Base-by-base conservation (phyloP, 1,140 invertebrate genomes). In the Zaprionus ghesquierei region DNA sequence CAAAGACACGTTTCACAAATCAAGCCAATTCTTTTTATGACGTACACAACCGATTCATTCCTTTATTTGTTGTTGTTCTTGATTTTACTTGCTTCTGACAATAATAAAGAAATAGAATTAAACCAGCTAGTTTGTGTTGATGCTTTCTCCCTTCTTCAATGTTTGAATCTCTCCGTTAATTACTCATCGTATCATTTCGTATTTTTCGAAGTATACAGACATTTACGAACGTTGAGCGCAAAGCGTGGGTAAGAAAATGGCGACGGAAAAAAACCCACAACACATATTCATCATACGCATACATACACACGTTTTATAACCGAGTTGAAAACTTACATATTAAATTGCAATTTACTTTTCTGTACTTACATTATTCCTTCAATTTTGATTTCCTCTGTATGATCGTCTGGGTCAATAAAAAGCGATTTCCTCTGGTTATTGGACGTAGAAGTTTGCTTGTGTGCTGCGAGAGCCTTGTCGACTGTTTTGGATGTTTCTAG, bases 1-100 rank as follows among this genome's bases (percentile, higher is more conserved):
- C 68, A 89, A 89, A 89, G 80, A 89, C 84, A 89, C 84, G 84
- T 89, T 89, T 89, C 85, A 89, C 84, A 89, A 89, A 89, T 89
- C 84, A 89, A 77, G 85, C 85, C 87, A 89, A 87, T 87, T 87
- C 79, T 51, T 82, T 89, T 87, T 87, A 87, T 89, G 84, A 89
- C 84, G 77, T 84, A 64, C 66, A 64, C 84, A 69, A 76, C 76
- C 72, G 72, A 79, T 82, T 63, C 20, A 12, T 38, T 49, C 20
- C 23, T 27, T 35, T 25, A 31, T 44, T 56, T 56, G 46, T 54
- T 41, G 22, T 68, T 53, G 9, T 75, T 81, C 49, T 77, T 64
- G 51, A 10, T 46, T 33, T 71, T 77, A 72, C 18, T 62, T 69
- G 71, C 73, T 75, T 56, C 61, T 73, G 60, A 55, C 25, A 22